phyloP scores from a whole-genome alignment of 2,797 vertebrate genomes.

The Taeniopygia guttata region DNA sequence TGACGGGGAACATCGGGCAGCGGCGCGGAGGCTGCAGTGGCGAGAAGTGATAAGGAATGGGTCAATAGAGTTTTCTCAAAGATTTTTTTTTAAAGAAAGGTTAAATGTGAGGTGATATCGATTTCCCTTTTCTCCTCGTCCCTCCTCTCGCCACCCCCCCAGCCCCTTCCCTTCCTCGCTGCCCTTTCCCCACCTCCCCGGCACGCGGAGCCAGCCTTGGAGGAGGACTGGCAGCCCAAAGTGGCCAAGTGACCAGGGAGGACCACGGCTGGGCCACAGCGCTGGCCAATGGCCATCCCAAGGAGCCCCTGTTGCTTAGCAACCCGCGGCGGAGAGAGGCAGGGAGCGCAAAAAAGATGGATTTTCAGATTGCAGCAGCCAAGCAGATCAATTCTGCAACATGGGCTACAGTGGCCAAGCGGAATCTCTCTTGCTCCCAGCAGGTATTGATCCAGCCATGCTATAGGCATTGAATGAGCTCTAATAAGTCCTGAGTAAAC shows the following conservation, averaged over 20 bases:
- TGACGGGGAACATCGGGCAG: background rate
- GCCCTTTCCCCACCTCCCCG: constrained; percentile 5
- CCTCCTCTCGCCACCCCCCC: background rate
- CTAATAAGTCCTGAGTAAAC: constrained; percentile 73
- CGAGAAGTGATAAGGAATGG: constrained; percentile 71
- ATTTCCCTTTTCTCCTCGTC: constrained; percentile 57
- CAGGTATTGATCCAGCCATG: constrained; percentile 79
- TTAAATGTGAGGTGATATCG: constrained; percentile 70
- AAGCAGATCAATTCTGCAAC: constrained; percentile 77
- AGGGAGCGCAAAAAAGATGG: constrained; percentile 70
- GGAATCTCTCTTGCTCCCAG: constrained; percentile 76
- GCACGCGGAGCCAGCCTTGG: constrained; percentile 61
- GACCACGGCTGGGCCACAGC: constrained; percentile 11
- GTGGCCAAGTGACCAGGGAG: constrained; percentile 78
- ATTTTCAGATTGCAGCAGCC: constrained; percentile 76
- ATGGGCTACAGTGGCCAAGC: constrained; percentile 74
- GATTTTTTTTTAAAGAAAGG: constrained; percentile 63
- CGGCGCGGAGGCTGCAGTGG: constrained; percentile 34
- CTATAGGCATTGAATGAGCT: constrained; percentile 80
- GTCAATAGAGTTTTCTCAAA: constrained; percentile 77
- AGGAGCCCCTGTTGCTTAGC: constrained; percentile 76
- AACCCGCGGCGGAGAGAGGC: constrained; percentile 70
- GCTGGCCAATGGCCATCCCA: constrained; percentile 70
- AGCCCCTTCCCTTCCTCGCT: background rate
- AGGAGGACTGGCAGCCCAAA: constrained; percentile 65